Evolutionary conservation across 2,888 invertebrate genomes (phyloP).

Genomic region (Parelbella ahira): DNA sequence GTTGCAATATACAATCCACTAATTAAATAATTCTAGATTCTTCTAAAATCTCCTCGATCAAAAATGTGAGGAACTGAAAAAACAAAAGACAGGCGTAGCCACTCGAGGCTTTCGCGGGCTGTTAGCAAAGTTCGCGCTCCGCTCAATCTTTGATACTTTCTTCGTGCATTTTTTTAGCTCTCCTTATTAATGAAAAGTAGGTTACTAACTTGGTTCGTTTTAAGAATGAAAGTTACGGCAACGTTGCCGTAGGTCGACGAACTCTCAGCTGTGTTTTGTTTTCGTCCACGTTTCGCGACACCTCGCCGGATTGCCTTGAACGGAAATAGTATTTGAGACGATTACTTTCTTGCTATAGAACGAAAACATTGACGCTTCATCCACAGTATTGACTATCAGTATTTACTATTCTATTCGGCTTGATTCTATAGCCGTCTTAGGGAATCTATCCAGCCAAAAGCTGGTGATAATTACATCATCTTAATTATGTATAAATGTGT

Average conservation of each 20-base stretch:
- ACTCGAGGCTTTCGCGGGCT: conserved; percentile 43
- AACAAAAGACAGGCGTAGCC: conserved; percentile 39
- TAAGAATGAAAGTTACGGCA: conserved; percentile 79
- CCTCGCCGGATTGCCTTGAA: conserved; percentile 12
- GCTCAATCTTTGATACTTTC: conserved; percentile 81
- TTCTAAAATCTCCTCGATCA: too few species aligned
- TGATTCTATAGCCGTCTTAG: too few species aligned
- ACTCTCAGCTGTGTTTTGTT: conserved; percentile 77
- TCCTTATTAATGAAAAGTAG: conserved; percentile 81
- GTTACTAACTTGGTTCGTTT: conserved; percentile 78
- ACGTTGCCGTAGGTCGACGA: conserved; percentile 78
- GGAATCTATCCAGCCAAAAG: too few species aligned
- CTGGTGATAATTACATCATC: too few species aligned
- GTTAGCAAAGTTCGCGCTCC: conserved; percentile 71
- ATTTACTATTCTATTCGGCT: too few species aligned
- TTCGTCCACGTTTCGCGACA: conserved; percentile 42
- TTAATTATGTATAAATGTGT: too few species aligned
- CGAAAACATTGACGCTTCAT: too few species aligned
- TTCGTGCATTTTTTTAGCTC: conserved; percentile 80
- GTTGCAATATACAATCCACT: too few species aligned
- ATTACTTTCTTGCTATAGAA: not conserved
- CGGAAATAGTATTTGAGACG: conserved; percentile 5
- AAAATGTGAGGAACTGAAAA: too few species aligned
- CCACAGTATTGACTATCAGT: too few species aligned
- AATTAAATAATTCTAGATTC: too few species aligned